A percentile compares a stretch with the other conserved stretches of the same genome.
Evolutionary conservation across 2,888 invertebrate genomes (phyloP).

Genomic region (Hofmannophila pseudospretella): DNA sequence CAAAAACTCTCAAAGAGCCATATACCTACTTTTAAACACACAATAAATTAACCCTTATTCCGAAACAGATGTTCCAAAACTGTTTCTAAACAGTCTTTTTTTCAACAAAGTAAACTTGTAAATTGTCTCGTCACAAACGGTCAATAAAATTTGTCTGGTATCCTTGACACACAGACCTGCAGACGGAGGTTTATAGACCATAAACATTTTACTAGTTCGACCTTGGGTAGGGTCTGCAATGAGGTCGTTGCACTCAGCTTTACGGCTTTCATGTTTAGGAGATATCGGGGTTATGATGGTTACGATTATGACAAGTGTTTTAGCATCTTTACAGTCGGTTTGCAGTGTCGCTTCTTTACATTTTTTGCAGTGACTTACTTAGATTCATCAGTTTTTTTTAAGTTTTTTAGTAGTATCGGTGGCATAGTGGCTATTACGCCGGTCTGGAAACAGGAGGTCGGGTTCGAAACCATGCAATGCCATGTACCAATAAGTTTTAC

Average conservation of each 20-base stretch:
- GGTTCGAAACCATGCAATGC: no score
- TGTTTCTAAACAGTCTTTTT: conserved; percentile 30
- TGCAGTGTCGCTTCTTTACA: conserved; percentile 3
- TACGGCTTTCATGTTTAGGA: conserved; percentile 45
- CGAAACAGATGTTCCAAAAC: conserved; percentile 11
- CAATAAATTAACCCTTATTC: neutral
- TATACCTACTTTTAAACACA: no score
- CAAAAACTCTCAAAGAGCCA: no score
- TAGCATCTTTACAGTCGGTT: no score
- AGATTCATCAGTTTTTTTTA: no score
- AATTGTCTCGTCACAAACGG: conserved; percentile 51
- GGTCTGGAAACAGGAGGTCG: no score
- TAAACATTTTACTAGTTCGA: conserved; percentile 77
- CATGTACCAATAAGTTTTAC: no score
- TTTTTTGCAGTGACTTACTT: neutral
- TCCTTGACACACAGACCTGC: conserved; percentile 75
- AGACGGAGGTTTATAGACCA: conserved; percentile 73
- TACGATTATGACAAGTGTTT: conserved; percentile 18
- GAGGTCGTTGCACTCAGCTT: conserved; percentile 70
- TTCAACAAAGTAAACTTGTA: conserved; percentile 18
- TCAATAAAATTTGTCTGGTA: conserved; percentile 69
- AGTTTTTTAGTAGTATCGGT: no score
- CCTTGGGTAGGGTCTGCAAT: conserved; percentile 74
- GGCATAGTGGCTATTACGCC: no score
- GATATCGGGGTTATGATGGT: conserved; percentile 31